Base-by-base conservation (phyloP, 1,140 invertebrate genomes). In the Cotesia vestalis region DNA sequence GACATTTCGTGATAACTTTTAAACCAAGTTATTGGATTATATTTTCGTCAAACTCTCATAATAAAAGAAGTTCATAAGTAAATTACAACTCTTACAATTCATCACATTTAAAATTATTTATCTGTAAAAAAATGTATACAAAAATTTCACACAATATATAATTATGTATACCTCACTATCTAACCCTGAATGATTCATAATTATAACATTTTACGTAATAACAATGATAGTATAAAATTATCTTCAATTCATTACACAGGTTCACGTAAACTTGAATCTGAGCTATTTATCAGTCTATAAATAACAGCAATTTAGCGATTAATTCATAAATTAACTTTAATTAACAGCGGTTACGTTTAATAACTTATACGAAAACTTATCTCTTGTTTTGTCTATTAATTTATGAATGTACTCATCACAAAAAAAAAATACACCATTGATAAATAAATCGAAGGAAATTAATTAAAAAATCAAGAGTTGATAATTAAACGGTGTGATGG, bases 211-310 rank as follows among this genome's bases (percentile, higher is more conserved):
- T 14, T n/a, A 57, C 6, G 1, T 20, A 17, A 57, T 57, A 6
- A 14, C 5, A n/a, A 20, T 6, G 20, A 57, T 14, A 4, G 12
- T 57, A 6, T 20, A 57, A 6, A 57, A 57, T 57, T 61, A 61
- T 61, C 4, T 35, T 35, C 34, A 27, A 34, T 34, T 9, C 8
- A 61, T 61, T 61, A 61, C 60, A 6, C 6, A 6, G 60, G 2
- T 20, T 27, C 20, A 8, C 6, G 60, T n/a, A 12, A 46, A 8
- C 40, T 35, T 61, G 5, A 61, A 34, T 61, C 34, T 11, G 34
- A 36, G 52, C 66, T 12, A 67, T 67, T 67, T 57, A 35, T 17
- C 34, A 4, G 14, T 57, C 51, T 55, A 67, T 67, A 67, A 67
- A 67, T 67, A 12, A 67, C 35, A 67, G 51, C 34, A 35, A 52